phyloP scores from a whole-genome alignment of 2,113 vertebrate species.

The Apteryx mantelli region DNA sequence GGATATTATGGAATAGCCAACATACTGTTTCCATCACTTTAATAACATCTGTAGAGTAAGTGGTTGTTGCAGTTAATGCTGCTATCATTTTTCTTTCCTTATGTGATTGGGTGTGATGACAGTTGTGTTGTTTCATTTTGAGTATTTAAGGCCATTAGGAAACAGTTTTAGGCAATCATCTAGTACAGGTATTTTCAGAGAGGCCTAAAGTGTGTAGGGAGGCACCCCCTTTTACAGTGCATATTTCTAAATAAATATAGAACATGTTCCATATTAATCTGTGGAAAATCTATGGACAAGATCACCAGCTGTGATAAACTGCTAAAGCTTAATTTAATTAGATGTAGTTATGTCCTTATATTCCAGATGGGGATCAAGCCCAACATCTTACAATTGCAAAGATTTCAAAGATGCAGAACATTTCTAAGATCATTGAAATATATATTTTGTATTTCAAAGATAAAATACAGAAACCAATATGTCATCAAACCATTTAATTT shows the following conservation, averaged over 20 bases:
- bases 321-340: not conserved
- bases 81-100: conserved; percentile 42
- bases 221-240: not conserved
- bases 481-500: conserved; percentile 66
- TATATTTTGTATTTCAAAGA: conserved; percentile 64
- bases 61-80: conserved; percentile 35
- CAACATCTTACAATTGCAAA: not conserved
- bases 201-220: not conserved
- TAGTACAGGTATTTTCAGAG: conserved; percentile 5
- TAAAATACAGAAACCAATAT: conserved; percentile 50
- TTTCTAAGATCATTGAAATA: conserved; percentile 39
- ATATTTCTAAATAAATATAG: not conserved
- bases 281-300: not conserved
- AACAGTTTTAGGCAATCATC: conserved; percentile 28
- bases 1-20: not conserved
- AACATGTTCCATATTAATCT: not conserved
- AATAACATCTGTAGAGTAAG: conserved; percentile 37
- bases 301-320: conserved; percentile 40
- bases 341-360: not conserved
- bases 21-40: conserved; percentile 53
- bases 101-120: conserved; percentile 39
- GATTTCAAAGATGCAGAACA: conserved; percentile 30
- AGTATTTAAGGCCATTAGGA: conserved; percentile 42
- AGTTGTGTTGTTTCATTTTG: conserved; percentile 10
- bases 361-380: conserved; percentile 16